Evolutionary conservation across 2,888 invertebrate species (phyloP), one percentile per base, ranked within the genome.

Genomic region (Clivina fossor): DNA sequence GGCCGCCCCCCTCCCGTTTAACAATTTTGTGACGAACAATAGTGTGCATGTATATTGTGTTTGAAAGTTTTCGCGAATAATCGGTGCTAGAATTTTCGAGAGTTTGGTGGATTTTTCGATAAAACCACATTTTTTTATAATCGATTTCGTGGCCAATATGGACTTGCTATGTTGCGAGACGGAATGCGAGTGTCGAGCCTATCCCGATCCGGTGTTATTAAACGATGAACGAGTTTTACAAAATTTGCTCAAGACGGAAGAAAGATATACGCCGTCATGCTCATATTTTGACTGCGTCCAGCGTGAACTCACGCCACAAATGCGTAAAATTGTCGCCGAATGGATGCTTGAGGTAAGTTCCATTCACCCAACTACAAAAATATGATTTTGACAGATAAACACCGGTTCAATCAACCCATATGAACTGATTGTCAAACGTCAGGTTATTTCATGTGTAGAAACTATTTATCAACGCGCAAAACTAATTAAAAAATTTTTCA

Each of bases 331-430:
- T 74, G 93, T 95, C 69, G 88, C 93, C 67, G 89, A 91, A 75
- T 96, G 96, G 96, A 95, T 96, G 95, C 84, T 92, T 77, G 95
- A 96, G 90, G 95, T 95, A 81, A 80, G 69, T 32, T 43, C 22
- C 26, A 24, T 41, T 15, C 19, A 44, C 32, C 38, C 11, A 18
- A 16, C 38, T n/a, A n/a, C n/a, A n/a, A n/a, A n/a, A n/a, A n/a
- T n/a, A n/a, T n/a, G n/a, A n/a, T n/a, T n/a, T n/a, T n/a, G n/a
- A n/a, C n/a, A n/a, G n/a, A n/a, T n/a, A n/a, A n/a, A n/a, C n/a
- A n/a, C n/a, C n/a, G n/a, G n/a, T n/a, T n/a, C n/a, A n/a, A n/a
- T n/a, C n/a, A 38, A 19, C 38, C 38, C 16, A 20, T 38, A 38
- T n/a, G n/a, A n/a, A n/a, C n/a, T n/a, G n/a, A n/a, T n/a, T n/a